Evolutionary conservation across 2,797 vertebrate genomes (phyloP).

Genomic region (Peromyscus nudipes): DNA sequence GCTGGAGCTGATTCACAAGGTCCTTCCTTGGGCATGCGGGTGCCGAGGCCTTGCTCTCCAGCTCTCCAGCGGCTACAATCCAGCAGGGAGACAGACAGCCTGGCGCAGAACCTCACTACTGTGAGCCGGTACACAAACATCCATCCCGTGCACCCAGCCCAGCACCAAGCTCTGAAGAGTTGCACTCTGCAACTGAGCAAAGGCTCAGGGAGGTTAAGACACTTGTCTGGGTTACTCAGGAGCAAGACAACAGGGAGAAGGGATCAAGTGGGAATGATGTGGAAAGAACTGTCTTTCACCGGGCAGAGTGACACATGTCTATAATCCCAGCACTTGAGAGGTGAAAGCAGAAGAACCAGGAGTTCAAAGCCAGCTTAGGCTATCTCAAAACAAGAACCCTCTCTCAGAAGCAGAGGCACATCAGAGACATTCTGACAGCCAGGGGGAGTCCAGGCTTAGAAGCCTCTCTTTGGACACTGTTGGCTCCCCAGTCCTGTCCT

Average conservation of each 20-base stretch:
- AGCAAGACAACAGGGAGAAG: accelerated
- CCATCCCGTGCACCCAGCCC: accelerated
- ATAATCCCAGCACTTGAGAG: background rate
- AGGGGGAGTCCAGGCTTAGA: background rate
- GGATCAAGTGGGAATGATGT: background rate
- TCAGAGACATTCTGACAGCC: background rate
- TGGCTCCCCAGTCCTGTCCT: background rate
- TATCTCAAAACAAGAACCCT: background rate
- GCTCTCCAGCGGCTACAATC: background rate
- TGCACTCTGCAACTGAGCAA: background rate
- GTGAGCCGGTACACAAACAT: background rate
- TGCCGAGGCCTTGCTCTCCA: background rate
- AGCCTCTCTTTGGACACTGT: background rate
- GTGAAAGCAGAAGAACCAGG: background rate
- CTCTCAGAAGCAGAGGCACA: background rate
- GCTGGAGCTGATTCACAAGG: background rate
- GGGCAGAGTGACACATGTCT: background rate
- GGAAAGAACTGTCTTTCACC: background rate
- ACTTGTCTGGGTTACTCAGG: background rate
- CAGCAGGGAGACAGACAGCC: background rate
- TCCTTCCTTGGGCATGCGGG: background rate
- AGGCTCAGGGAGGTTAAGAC: background rate
- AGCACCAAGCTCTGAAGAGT: accelerated
- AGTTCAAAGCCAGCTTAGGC: background rate
- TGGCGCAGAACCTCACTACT: accelerated